Conservation (phyloP, 2,113 vertebrate species). For the Aspiorhynchus laticeps region DNA sequence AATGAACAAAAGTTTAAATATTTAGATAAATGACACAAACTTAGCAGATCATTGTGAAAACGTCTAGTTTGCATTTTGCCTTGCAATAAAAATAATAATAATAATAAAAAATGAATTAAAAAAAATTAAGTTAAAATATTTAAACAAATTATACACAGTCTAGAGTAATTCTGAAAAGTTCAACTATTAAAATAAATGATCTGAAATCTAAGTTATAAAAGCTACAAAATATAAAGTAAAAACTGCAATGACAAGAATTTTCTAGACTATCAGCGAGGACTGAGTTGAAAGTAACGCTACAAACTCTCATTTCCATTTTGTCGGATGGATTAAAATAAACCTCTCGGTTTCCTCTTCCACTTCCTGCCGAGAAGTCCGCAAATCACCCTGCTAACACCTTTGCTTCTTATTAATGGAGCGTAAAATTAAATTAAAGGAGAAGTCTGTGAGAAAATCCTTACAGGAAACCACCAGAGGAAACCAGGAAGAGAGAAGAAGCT, state of each 20-base stretch:
- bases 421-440: constrained; percentile 68
- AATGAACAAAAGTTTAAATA: too few relatives aligned
- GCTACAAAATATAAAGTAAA: neutral
- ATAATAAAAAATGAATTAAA: too few relatives aligned
- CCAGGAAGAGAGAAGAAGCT: neutral
- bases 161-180: neutral
- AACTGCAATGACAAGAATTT: neutral
- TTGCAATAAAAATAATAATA: too few relatives aligned
- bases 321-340: constrained; percentile 45
- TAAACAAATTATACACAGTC: neutral
- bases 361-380: constrained; percentile 46
- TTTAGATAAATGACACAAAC: too few relatives aligned
- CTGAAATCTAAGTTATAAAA: neutral
- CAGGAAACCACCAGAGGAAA: neutral
- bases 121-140: too few relatives aligned
- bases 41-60: neutral
- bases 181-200: neutral
- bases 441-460: constrained; percentile 53
- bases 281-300: neutral
- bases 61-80: neutral
- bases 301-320: constrained; percentile 59
- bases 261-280: too few relatives aligned
- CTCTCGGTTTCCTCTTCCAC: constrained; percentile 22
- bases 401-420: constrained; percentile 66
- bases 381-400: constrained; percentile 59